phyloP scores from a whole-genome alignment of 2,888 invertebrate species.

The Drosophila emarginata region DNA sequence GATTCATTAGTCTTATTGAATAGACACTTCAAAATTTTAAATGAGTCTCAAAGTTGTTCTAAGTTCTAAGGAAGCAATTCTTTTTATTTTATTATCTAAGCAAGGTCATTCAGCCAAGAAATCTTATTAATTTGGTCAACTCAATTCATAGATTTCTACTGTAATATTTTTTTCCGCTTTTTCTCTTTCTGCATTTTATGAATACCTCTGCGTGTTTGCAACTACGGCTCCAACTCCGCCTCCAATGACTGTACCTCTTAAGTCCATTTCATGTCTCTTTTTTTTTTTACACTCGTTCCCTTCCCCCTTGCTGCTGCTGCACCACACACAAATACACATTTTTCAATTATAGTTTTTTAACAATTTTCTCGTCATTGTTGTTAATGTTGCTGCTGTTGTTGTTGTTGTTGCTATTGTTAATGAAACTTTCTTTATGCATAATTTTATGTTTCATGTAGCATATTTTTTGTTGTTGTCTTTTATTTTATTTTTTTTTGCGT shows the following conservation, averaged over 20 bases:
- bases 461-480: slow-evolving; percentile 55
- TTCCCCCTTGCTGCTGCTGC: slow-evolving; percentile 20
- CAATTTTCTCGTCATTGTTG: slow-evolving; percentile 75
- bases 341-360: slow-evolving; percentile 70
- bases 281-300: slow-evolving; percentile 3
- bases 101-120: no score
- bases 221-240: background rate
- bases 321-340: slow-evolving; percentile 36
- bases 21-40: no score
- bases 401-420: slow-evolving; percentile 41
- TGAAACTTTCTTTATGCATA: slow-evolving; percentile 66
- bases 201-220: slow-evolving; percentile 31
- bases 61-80: no score
- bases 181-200: slow-evolving; percentile 5
- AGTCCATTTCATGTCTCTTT: slow-evolving; percentile 24
- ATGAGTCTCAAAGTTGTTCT: no score
- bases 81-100: no score
- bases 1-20: no score
- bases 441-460: slow-evolving; percentile 27
- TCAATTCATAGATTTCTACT: background rate
- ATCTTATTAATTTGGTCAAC: no score
- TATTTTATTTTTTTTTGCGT: slow-evolving; percentile 43
- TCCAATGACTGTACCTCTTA: slow-evolving; percentile 2
- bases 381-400: slow-evolving; percentile 39
- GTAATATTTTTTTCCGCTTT: background rate